A percentile compares a stretch with the other conserved stretches of the same genome.
Evolutionary conservation across 30 jellyfish, hydroid and myxozoan genomes (phyloP).

Genomic region (Turritopsis rubra): DNA sequence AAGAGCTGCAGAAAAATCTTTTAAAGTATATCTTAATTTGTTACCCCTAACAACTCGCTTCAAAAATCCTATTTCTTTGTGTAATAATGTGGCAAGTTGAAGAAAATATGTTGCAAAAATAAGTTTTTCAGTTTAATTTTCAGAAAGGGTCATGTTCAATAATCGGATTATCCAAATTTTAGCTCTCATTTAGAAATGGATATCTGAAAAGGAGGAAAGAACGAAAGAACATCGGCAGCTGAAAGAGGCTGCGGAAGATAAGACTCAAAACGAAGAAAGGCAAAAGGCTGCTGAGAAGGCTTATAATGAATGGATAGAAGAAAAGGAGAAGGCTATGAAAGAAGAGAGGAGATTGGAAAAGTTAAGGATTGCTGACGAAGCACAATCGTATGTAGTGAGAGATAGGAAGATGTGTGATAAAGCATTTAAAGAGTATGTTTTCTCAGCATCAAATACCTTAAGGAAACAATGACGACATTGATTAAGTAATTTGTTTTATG

Average conservation of each 20-base stretch:
- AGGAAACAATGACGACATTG: too few species aligned
- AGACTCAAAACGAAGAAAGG: slow-evolving; percentile 16
- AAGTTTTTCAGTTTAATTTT: too few species aligned
- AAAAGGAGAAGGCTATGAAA: slow-evolving; percentile 55
- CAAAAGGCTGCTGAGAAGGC: slow-evolving; percentile 51
- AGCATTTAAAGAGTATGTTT: slow-evolving; percentile 66
- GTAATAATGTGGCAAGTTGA: background rate
- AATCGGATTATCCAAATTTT: background rate
- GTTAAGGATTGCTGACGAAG: slow-evolving; percentile 71
- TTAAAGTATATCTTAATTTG: slow-evolving; percentile 43
- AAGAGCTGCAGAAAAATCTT: slow-evolving; percentile 88
- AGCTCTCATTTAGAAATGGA: slow-evolving; percentile 22
- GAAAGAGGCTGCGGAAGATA: slow-evolving; percentile 9
- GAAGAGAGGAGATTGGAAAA: slow-evolving; percentile 53
- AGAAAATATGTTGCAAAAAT: too few species aligned
- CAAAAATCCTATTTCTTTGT: background rate
- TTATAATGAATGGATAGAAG: slow-evolving; percentile 60
- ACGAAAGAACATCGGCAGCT: background rate
- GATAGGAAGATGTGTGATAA: slow-evolving; percentile 79
- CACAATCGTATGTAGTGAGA: slow-evolving; percentile 60
- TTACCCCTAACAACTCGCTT: too few species aligned
- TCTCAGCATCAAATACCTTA: too few species aligned
- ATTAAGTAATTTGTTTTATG: too few species aligned
- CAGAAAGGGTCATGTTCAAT: background rate
- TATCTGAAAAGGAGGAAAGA: slow-evolving; percentile 8